phyloP scores from a whole-genome alignment of 2,113 vertebrate genomes.

The Sinocyclocheilus maitianheensis region DNA sequence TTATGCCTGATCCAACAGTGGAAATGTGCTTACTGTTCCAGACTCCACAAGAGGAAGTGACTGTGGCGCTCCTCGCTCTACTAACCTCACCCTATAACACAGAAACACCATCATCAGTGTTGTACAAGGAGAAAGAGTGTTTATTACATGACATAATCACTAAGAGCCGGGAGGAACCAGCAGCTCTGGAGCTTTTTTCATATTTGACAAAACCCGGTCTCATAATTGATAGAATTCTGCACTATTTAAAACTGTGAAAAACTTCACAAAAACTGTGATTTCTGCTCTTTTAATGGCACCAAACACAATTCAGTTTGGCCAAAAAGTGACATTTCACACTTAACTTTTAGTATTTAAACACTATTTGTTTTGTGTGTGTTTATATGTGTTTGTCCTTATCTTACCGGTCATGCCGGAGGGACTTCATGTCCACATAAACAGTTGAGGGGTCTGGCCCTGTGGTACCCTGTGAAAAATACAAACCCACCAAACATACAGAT shows the following conservation, averaged over 20 bases:
- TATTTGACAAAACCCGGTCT: background rate
- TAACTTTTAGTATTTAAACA: background rate
- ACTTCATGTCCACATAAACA: conserved; percentile 98
- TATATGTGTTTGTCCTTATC: conserved; percentile 19
- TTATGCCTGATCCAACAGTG: background rate
- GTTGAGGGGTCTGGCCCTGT: conserved; percentile 97
- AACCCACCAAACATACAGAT: conserved; percentile 35
- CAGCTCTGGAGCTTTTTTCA: background rate
- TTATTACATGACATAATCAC: background rate
- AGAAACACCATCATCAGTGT: conserved; percentile 20
- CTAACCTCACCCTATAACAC: conserved; percentile 86
- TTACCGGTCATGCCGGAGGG: conserved; percentile 96
- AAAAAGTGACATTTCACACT: background rate
- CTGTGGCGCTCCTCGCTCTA: conserved; percentile 95
- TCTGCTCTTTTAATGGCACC: background rate
- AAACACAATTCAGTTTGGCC: background rate
- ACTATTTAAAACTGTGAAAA: background rate
- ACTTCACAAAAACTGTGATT: background rate
- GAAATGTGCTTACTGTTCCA: conserved; percentile 85
- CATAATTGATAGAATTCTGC: background rate
- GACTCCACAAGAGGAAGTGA: conserved; percentile 95
- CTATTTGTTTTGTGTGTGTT: background rate
- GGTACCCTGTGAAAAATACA: conserved; percentile 82
- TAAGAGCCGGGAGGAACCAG: background rate
- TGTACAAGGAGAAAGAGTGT: background rate